Conservation (phyloP, 2,888 invertebrate species). For the Phaonia tiefii region DNA sequence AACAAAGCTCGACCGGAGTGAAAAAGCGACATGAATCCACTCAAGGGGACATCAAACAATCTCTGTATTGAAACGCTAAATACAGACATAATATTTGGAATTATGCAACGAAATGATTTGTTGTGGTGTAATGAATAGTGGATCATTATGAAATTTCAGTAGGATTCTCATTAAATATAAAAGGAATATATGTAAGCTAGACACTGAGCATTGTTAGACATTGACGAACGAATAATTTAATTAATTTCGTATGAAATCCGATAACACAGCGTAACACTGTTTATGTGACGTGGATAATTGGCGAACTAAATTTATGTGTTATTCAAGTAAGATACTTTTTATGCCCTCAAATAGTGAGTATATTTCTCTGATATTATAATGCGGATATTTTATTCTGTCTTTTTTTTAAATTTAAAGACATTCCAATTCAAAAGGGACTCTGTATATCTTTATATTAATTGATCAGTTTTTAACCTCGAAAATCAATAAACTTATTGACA, state of each 20-base stretch:
- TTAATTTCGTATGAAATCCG: slow-evolving; percentile 11
- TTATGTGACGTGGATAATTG: no score
- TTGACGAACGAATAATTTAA: slow-evolving; percentile 35
- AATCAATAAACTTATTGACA: no score
- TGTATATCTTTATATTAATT: no score
- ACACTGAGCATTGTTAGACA: background rate
- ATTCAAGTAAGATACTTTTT: no score
- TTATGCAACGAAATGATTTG: slow-evolving; percentile 20
- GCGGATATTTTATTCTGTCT: no score
- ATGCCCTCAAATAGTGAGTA: no score
- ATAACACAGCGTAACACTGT: no score
- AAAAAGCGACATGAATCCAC: slow-evolving; percentile 19
- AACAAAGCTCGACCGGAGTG: slow-evolving; percentile 20
- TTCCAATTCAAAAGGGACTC: no score
- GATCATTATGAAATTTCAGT: slow-evolving; percentile 19
- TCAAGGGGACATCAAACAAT: slow-evolving; percentile 24
- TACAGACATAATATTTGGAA: slow-evolving; percentile 10
- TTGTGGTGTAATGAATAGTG: slow-evolving; percentile 25
- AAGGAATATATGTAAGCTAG: slow-evolving; percentile 4
- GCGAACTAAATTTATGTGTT: no score
- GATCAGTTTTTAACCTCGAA: no score
- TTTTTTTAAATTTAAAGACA: no score
- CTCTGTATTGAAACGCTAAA: background rate
- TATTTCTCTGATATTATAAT: no score
- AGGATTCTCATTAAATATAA: slow-evolving; percentile 37